A percentile compares a stretch with the other conserved stretches of the same genome.
Evolutionary conservation across 2,888 invertebrate species (phyloP).

Genomic region (Aleiodes testaceus): DNA sequence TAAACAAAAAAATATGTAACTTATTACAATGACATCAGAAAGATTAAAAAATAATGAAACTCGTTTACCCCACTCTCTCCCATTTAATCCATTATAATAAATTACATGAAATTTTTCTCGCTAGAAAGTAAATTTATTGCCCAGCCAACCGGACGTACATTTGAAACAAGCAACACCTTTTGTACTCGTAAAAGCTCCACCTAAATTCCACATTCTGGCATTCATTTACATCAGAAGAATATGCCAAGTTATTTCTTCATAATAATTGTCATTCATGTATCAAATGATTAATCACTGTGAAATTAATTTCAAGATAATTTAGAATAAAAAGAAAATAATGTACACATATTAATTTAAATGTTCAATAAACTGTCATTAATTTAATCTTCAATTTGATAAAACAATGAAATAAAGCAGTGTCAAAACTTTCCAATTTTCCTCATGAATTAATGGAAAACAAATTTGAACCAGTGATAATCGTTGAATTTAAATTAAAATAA

Average conservation of each 20-base stretch:
- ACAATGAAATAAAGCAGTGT: background rate
- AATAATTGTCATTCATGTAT: background rate
- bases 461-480: too few relatives aligned
- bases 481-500: background rate
- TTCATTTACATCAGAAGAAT: constrained; percentile 16
- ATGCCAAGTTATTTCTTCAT: constrained; percentile 15
- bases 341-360: too few relatives aligned
- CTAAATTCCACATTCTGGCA: constrained; percentile 12
- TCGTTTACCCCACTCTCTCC: background rate
- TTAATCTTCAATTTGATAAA: background rate
- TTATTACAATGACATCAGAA: constrained; percentile 19
- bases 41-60: constrained; percentile 25
- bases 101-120: constrained; percentile 12
- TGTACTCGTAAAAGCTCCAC: constrained; percentile 12
- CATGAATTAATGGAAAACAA: too few relatives aligned
- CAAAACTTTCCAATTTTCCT: too few relatives aligned
- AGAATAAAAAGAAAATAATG: too few relatives aligned
- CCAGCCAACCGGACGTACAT: constrained; percentile 8
- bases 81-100: constrained; percentile 25
- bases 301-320: too few relatives aligned
- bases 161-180: constrained; percentile 28
- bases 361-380: constrained; percentile 5
- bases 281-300: too few relatives aligned
- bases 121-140: constrained; percentile 6
- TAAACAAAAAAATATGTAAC: constrained; percentile 7